These are phyloP conservation scores for Agrochola lota DNA, from an alignment of 2,888 invertebrate genomes.

Conservation along the genomic window DNA sequence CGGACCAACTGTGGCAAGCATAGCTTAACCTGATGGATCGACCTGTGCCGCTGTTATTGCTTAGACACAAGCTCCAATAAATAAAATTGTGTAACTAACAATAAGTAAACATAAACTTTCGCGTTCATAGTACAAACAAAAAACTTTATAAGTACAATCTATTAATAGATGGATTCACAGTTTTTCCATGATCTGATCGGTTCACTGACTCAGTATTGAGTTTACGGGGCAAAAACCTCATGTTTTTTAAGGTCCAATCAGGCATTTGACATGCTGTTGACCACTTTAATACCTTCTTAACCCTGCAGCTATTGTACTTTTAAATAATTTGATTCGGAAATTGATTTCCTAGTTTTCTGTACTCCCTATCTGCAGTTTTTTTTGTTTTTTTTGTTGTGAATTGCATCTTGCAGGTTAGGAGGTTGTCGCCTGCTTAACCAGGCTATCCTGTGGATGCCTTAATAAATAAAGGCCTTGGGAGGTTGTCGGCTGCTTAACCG, in stretches of 20 bases:
- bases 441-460: no score
- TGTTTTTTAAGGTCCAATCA: conserved; percentile 46
- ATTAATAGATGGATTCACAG: conserved; percentile 50
- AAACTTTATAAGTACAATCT: conserved; percentile 26
- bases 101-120: conserved; percentile 10
- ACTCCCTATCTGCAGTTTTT: not conserved
- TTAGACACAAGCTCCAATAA: no score
- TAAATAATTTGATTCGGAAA: conserved; percentile 23
- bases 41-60: no score
- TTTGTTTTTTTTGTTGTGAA: not conserved
- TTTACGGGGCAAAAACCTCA: conserved; percentile 47
- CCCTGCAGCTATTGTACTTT: conserved; percentile 45
- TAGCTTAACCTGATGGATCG: no score
- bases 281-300: conserved; percentile 54
- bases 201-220: conserved; percentile 52
- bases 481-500: no score
- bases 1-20: no score
- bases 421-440: no score
- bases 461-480: no score
- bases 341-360: conserved; percentile 37
- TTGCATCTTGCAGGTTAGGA: no score
- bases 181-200: conserved; percentile 53
- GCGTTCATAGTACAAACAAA: conserved; percentile 1
- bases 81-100: no score
- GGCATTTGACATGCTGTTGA: conserved; percentile 57